Evolutionary conservation across 2,888 invertebrate genomes (phyloP).

Genomic region (Zelleria hepariella): DNA sequence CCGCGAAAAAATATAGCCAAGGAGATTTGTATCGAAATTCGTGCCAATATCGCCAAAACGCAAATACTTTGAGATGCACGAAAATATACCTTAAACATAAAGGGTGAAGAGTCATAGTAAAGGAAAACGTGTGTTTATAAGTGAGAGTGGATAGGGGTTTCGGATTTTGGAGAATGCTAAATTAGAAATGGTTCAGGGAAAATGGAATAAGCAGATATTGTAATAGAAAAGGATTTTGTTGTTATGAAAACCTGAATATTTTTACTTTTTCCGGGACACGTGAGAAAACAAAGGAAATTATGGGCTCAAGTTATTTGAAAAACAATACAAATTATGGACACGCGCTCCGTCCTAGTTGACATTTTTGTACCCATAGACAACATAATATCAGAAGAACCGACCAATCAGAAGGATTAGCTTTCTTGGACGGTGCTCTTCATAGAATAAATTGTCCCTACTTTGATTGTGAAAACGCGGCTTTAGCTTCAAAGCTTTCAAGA

Average conservation of each 20-base stretch:
- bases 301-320: too few species aligned
- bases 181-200: slow-evolving; percentile 38
- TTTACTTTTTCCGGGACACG: neutral
- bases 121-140: neutral
- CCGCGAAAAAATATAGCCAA: neutral
- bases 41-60: slow-evolving; percentile 10
- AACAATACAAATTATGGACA: too few species aligned
- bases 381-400: too few species aligned
- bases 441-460: too few species aligned
- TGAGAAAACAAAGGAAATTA: too few species aligned
- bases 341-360: too few species aligned
- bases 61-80: slow-evolving; percentile 22
- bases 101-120: neutral
- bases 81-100: neutral
- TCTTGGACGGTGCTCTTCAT: too few species aligned
- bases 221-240: slow-evolving; percentile 40
- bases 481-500: too few species aligned
- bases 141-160: neutral
- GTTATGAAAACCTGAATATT: neutral
- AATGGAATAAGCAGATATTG: slow-evolving; percentile 40
- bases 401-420: too few species aligned
- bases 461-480: too few species aligned
- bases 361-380: too few species aligned
- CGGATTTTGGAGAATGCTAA: slow-evolving; percentile 50
- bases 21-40: neutral